phyloP scores from a whole-genome alignment of 2,888 invertebrate species.

The Drosophila greeni region DNA sequence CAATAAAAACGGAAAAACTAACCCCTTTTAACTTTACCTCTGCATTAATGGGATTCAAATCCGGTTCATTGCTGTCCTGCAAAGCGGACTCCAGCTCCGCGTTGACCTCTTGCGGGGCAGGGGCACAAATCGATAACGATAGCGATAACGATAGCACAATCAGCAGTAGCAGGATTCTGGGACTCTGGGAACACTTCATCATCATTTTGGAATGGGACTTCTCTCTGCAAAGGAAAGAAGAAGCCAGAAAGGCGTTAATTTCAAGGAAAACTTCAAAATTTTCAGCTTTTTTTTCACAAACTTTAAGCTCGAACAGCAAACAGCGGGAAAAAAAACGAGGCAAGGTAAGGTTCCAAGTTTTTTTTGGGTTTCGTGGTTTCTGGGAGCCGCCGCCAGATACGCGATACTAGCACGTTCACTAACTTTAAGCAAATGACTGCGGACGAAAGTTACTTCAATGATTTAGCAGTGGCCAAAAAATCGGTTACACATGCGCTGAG shows the following conservation, averaged over 20 bases:
- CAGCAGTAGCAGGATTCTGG: slow-evolving; percentile 62
- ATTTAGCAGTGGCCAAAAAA: slow-evolving; percentile 77
- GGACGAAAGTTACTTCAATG: slow-evolving; percentile 78
- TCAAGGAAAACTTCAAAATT: background rate
- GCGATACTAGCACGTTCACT: slow-evolving; percentile 79
- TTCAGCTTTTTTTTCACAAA: no score
- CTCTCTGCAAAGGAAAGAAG: slow-evolving; percentile 13
- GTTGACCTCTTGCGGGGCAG: slow-evolving; percentile 50
- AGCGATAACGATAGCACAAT: slow-evolving; percentile 56
- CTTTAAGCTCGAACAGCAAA: slow-evolving; percentile 20
- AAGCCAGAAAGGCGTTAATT: background rate
- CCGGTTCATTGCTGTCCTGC: slow-evolving; percentile 62
- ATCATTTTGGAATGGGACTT: slow-evolving; percentile 8
- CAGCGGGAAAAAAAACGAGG: slow-evolving; percentile 1
- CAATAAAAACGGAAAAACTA: background rate
- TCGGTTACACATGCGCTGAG: slow-evolving; percentile 64
- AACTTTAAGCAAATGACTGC: slow-evolving; percentile 79
- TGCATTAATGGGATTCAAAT: slow-evolving; percentile 77
- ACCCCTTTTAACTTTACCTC: slow-evolving; percentile 72
- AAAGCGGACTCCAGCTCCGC: slow-evolving; percentile 60
- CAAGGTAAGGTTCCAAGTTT: slow-evolving; percentile 17
- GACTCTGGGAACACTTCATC: slow-evolving; percentile 68
- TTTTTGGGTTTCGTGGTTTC: slow-evolving; percentile 2
- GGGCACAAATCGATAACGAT: slow-evolving; percentile 40
- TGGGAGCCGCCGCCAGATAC: slow-evolving; percentile 60